These are phyloP conservation scores for Andrena marginata DNA, from an alignment of 2,888 invertebrate genomes.

Conservation along the genomic window DNA sequence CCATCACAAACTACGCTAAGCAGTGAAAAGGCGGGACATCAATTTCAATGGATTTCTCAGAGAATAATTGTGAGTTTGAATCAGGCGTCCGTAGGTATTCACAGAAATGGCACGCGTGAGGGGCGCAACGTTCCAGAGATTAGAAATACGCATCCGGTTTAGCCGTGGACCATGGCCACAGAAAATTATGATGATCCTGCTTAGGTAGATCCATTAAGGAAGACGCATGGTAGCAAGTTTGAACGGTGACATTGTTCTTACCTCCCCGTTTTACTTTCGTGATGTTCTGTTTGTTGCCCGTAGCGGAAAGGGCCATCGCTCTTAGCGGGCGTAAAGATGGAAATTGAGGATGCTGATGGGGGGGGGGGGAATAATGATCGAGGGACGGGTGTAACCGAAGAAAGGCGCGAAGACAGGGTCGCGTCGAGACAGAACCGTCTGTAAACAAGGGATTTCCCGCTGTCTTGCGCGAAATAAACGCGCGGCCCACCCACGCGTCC, in stretches of 20 bases:
- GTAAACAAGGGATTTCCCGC: constrained; percentile 75
- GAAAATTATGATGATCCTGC: constrained; percentile 71
- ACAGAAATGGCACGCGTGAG: constrained; percentile 54
- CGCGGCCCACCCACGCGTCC: constrained; percentile 66
- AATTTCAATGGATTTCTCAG: constrained; percentile 16
- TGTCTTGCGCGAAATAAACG: constrained; percentile 70
- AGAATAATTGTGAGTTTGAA: not conserved
- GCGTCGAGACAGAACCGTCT: constrained; percentile 60
- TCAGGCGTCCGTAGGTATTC: constrained; percentile 1
- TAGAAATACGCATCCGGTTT: constrained; percentile 69
- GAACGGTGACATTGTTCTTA: constrained; percentile 59
- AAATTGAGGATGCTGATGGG: constrained; percentile 22
- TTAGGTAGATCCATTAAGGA: constrained; percentile 64
- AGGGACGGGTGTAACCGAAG: constrained; percentile 48
- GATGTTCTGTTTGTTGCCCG: constrained; percentile 26
- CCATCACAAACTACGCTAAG: not conserved
- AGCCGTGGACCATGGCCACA: constrained; percentile 22
- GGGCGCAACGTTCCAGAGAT: constrained; percentile 49
- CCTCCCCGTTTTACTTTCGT: constrained; percentile 15
- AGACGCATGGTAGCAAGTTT: constrained; percentile 60
- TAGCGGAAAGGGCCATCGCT: not conserved
- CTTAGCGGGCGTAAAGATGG: not conserved
- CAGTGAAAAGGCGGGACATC: not conserved
- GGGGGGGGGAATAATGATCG: constrained; percentile 49
- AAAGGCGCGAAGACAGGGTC: constrained; percentile 51